Base-by-base conservation (phyloP, 2,888 invertebrate genomes). In the Dryococelus australis region DNA sequence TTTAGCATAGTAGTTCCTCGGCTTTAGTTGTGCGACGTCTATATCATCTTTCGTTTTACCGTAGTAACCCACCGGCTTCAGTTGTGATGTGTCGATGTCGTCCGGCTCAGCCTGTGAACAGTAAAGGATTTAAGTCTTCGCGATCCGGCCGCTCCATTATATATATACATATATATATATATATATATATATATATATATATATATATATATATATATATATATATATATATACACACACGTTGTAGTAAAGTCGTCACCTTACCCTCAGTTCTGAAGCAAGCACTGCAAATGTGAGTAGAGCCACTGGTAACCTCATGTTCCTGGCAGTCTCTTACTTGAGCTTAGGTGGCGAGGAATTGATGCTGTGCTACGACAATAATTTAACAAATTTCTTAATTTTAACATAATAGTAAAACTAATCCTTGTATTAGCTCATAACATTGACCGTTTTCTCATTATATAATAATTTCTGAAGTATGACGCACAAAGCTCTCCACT, bases 1-100 rank as follows among this genome's bases (percentile, higher is more conserved):
- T 65, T 65, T 83, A 43, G 83, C 83, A 43, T 83, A 83, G 83
- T 83, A 83, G 24, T 83, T 83, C 83, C 43, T 83, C 20, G 83
- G 83, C 83, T 83, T 83, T 26, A 83, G 83, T 12, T 28, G 43
- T 20, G 13, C 24, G 20, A 24, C 24, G 26, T 83, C 28, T 20
- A 83, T 20, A 3, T 24, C 83, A 28, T 83, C 83, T 10, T 83
- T 65, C n/a, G 65, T n/a, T 65, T 65, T 65, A 20, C 65, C 65
- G n/a, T 65, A 65, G 65, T 65, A 65, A 24, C 65, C 65, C 24
- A 65, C 65, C n/a, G 65, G 65, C 65, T 16, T 65, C 65, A 65
- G n/a, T 65, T 65, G 10, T 9, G 65, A 65, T 6, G 65, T 65
- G 65, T 65, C 65, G 65, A 65, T 20, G n/a, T 65, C 65, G 24